Percentiles rank a stretch among this genome's conserved stretches.
Evolutionary conservation across 2,797 vertebrate genomes (phyloP).

Genomic region (Labeo calbasu): DNA sequence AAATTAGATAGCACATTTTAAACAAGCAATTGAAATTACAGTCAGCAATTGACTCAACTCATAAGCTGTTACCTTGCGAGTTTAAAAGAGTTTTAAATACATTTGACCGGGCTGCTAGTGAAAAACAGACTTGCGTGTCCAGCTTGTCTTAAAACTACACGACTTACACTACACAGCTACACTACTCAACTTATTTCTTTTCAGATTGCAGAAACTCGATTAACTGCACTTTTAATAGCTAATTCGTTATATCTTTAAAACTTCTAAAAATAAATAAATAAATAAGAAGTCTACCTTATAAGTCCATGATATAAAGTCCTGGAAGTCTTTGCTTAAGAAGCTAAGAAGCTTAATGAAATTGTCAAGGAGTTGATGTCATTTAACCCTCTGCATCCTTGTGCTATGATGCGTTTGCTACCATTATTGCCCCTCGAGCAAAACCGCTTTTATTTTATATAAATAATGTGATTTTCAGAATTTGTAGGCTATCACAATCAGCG

Average conservation of each 20-base stretch:
- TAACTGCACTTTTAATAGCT: not conserved
- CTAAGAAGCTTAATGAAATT: conserved; percentile 32
- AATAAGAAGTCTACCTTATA: conserved; percentile 18
- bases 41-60: not conserved
- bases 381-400: not conserved
- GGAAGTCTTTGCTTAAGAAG: not conserved
- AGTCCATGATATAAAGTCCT: not conserved
- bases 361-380: conserved; percentile 17
- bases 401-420: not conserved
- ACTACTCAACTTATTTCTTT: not conserved
- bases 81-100: not conserved
- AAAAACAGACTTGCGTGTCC: not conserved
- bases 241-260: conserved; percentile 2
- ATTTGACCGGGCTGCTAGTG: not conserved
- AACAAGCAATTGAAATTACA: not conserved
- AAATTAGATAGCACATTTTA: not conserved
- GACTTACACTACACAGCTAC: too few relatives aligned
- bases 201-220: not conserved
- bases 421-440: not conserved
- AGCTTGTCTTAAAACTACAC: not conserved
- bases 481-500: not conserved
- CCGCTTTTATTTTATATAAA: not conserved
- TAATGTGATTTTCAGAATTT: not conserved
- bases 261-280: not conserved
- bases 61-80: not conserved